Evolutionary conservation across 2,797 vertebrate species (phyloP), one percentile per base, ranked within the genome.

Genomic region (Hapalemur alaotrensis): DNA sequence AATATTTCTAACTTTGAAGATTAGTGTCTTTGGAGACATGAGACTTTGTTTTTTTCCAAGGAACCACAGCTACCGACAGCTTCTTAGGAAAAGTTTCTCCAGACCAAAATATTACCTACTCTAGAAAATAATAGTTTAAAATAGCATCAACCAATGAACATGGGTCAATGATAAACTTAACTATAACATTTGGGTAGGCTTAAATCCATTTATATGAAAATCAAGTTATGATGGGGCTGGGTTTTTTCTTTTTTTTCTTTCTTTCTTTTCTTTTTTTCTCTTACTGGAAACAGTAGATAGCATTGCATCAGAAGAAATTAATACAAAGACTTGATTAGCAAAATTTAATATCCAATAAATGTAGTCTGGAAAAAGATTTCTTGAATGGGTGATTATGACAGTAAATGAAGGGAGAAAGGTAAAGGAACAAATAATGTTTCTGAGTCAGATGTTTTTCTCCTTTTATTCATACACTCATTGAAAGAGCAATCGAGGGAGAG

Each of bases 211-310:
- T 99, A 99, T 99, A 98, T 98, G 98, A 98, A 98, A 98, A 99
- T 98, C 98, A 98, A 98, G 97, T 98, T 98, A 97, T 96, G 93
- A 92, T 96, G 97, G 97, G 95, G 95, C 96, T 96, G 83, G 70
- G 97, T 96, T 95, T 98, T 98, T 98, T 59, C 23, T 98, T 15
- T 76, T 43, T 41, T 91, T 95, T 97, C 98, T 98, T 99, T 99
- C 12, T 96, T 59, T 80, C 95, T 81, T 78, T 87, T 92, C 89
- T 96, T 95, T 70, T 95, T 67, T 72, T 96, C 97, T 97, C 98
- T 99, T 99, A 99, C 99, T 99, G 99, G 98, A 99, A 99, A 99
- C 98, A 98, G 99, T 99, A 99, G 98, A 99, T 99, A 98, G 98
- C 98, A 98, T 99, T 99, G 98, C 99, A 99, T 99, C 98, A 99